Percentiles rank a stretch among this genome's conserved stretches.
These are phyloP conservation scores for Gambusia holbrooki DNA, from an alignment of 2,113 vertebrate genomes.

Conservation along the genomic window DNA sequence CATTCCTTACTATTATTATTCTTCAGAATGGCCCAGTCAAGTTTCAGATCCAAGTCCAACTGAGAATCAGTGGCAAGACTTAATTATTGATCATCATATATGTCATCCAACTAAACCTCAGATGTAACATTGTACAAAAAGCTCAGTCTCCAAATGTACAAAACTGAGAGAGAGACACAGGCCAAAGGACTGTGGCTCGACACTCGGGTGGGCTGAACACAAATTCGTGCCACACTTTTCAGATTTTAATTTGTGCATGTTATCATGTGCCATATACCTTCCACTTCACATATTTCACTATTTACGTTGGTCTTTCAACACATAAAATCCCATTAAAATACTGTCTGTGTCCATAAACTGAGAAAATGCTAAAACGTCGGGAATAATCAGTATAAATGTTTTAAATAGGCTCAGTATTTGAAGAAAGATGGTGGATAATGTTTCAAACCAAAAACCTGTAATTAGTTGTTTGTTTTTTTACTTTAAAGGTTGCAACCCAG, in stretches of 20 bases:
- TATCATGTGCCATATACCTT: not conserved
- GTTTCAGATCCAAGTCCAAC: no score
- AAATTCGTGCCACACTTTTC: not conserved
- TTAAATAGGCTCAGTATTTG: not conserved
- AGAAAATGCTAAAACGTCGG: not conserved
- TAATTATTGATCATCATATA: no score
- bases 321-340: not conserved
- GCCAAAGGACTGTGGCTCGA: no score
- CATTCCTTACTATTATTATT: no score
- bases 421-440: conserved; percentile 10
- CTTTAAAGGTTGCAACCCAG: conserved; percentile 36
- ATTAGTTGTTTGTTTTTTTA: conserved; percentile 44
- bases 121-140: no score
- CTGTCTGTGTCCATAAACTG: not conserved
- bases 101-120: no score
- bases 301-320: not conserved
- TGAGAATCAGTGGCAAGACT: no score
- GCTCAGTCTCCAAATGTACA: no score
- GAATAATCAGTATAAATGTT: not conserved
- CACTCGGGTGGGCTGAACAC: no score
- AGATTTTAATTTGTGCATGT: not conserved
- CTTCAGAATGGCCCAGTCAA: no score
- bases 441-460: conserved; percentile 44
- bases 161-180: not conserved
- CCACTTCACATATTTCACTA: not conserved